These are phyloP conservation scores for Drosophila orosa DNA, from an alignment of 1,140 invertebrate species.

Conservation along the genomic window DNA sequence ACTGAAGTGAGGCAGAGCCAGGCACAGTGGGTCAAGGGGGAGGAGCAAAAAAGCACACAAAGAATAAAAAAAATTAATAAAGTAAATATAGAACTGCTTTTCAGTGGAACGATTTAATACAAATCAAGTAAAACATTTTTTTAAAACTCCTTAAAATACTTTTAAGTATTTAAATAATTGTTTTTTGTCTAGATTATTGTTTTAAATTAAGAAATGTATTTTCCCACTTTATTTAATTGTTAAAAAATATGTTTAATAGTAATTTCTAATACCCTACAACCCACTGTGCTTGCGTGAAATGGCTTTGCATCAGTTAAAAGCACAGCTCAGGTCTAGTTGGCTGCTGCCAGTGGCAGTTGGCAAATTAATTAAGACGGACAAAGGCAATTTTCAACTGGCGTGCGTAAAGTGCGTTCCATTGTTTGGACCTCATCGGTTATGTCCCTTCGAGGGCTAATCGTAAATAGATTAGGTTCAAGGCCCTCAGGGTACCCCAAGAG, in stretches of 20 bases:
- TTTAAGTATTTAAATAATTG: too few species aligned
- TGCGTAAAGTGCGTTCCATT: conserved; percentile 56
- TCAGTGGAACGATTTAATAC: background rate
- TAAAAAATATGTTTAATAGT: background rate
- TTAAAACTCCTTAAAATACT: too few species aligned
- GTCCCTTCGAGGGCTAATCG: conserved; percentile 30
- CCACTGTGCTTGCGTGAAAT: conserved; percentile 43
- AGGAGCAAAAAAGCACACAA: background rate
- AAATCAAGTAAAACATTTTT: background rate
- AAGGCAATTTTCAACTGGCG: conserved; percentile 64
- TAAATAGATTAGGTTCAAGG: conserved; percentile 40
- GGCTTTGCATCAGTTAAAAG: conserved; percentile 28
- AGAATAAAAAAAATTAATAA: background rate
- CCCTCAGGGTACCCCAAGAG: background rate
- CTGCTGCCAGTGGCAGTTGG: conserved; percentile 40
- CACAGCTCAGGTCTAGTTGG: conserved; percentile 18
- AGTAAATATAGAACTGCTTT: background rate
- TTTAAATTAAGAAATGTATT: background rate
- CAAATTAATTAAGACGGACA: conserved; percentile 80
- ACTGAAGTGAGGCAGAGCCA: conserved; percentile 13
- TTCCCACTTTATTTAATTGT: background rate
- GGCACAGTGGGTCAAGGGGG: conserved; percentile 40
- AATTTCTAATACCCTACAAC: background rate
- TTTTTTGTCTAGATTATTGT: too few species aligned
- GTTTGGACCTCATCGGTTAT: conserved; percentile 15